These are phyloP conservation scores for Gymnopithys bicolor DNA, from an alignment of 2,797 vertebrate genomes.

Conservation along the genomic window DNA sequence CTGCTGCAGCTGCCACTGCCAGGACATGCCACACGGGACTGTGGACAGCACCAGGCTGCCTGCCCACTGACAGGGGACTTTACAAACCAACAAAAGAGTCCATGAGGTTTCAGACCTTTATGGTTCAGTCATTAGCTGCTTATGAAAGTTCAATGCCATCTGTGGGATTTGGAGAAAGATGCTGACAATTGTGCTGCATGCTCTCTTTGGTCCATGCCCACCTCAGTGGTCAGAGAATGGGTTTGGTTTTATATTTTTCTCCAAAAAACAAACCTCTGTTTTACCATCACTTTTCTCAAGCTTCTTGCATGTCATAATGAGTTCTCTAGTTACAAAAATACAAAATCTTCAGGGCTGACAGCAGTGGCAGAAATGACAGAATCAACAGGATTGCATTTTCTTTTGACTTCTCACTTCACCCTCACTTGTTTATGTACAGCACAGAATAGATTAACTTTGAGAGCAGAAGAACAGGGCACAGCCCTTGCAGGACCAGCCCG, in stretches of 20 bases:
- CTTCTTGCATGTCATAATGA: background rate
- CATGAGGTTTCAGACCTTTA: background rate
- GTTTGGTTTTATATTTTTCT: background rate
- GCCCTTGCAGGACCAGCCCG: background rate
- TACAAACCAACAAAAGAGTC: background rate
- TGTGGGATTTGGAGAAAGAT: background rate
- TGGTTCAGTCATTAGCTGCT: background rate
- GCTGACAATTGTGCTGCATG: background rate
- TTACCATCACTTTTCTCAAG: background rate
- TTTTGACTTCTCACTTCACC: conserved; percentile 10
- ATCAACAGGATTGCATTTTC: conserved; percentile 8
- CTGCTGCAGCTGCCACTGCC: background rate
- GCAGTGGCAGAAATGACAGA: conserved; percentile 11
- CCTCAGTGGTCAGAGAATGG: background rate
- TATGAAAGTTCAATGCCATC: background rate
- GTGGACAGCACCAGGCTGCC: background rate
- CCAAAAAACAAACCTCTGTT: background rate
- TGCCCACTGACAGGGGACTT: background rate
- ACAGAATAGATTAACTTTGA: background rate
- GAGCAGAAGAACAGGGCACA: background rate
- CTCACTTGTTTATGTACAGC: background rate
- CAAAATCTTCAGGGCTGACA: conserved; percentile 29
- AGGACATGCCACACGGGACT: fast-evolving
- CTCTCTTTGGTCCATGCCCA: background rate
- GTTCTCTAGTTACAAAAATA: conserved; percentile 18